Base-by-base conservation (phyloP, 2,888 invertebrate species). In the Vesta saturnalis region DNA sequence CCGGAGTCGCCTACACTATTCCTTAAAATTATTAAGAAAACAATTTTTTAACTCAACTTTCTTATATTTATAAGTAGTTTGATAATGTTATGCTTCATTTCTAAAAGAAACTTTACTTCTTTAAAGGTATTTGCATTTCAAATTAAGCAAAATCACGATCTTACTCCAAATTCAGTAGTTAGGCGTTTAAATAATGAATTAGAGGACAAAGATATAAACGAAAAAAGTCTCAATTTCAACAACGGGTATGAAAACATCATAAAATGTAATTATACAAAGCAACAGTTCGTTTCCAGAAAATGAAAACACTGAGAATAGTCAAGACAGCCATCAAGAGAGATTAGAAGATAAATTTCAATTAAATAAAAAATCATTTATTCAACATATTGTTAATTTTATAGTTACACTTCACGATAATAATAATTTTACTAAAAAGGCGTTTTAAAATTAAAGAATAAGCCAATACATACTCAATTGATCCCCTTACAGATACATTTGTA, bases 31-130 rank as follows among this genome's bases (percentile, higher is more conserved):
- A n/a, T n/a, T n/a, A n/a, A n/a, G n/a, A n/a, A n/a, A n/a, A n/a
- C n/a, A n/a, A n/a, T n/a, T n/a, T n/a, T n/a, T n/a, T n/a, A n/a
- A n/a, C n/a, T n/a, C n/a, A n/a, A n/a, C n/a, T n/a, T n/a, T n/a
- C n/a, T n/a, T n/a, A n/a, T n/a, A n/a, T n/a, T n/a, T n/a, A n/a
- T n/a, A n/a, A n/a, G n/a, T n/a, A n/a, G n/a, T n/a, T n/a, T n/a
- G n/a, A 39, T n/a, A 62, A 62, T 62, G 62, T 19, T 55, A 56
- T 65, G 65, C 65, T 60, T 65, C 60, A 23, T 65, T 18, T 65
- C 55, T 47, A 60, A 55, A 43, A 60, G 16, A 46, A 65, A 14
- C 0, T 46, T n/a, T 14, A 52, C 12, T 23, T n/a, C 1, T 60
- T 55, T 60, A 60, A 60, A 65, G 46, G 8, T 60, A 43, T 46